Evolutionary conservation across 2,113 vertebrate genomes (phyloP).

Genomic region (Callopanchax toddi): DNA sequence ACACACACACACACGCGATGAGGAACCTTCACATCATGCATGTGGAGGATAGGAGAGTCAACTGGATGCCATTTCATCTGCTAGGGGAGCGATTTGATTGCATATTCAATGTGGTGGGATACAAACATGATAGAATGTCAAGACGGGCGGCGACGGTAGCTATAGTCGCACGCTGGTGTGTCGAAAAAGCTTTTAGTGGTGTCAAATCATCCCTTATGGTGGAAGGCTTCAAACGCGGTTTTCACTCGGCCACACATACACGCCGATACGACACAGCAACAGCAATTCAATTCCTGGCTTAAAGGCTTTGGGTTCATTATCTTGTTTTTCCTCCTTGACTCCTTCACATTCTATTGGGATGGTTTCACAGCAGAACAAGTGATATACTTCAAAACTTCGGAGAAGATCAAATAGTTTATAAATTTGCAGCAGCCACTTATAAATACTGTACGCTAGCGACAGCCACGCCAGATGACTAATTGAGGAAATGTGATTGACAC

Average conservation of each 20-base stretch:
- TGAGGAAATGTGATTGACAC: constrained; percentile 53
- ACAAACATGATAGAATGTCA: constrained; percentile 67
- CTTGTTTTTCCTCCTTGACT: constrained; percentile 8
- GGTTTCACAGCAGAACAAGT: background rate
- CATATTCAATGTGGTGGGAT: constrained; percentile 70
- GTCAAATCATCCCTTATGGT: constrained; percentile 42
- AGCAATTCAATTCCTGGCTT: background rate
- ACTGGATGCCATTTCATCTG: constrained; percentile 75
- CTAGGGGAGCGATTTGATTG: constrained; percentile 65
- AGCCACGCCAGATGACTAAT: constrained; percentile 57
- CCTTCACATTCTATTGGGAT: background rate
- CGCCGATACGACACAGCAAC: background rate
- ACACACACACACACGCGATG: constrained; percentile 48
- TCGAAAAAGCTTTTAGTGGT: constrained; percentile 38
- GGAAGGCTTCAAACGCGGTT: constrained; percentile 21
- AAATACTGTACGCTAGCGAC: constrained; percentile 9
- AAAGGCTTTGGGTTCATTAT: background rate
- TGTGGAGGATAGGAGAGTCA: constrained; percentile 70
- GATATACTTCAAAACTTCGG: background rate
- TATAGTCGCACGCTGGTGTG: constrained; percentile 23
- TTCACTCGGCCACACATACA: constrained; percentile 5
- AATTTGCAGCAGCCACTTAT: background rate
- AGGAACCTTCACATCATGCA: constrained; percentile 58
- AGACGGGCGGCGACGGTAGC: constrained; percentile 38
- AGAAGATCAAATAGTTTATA: background rate